phyloP scores from a whole-genome alignment of 2,888 invertebrate species.

The Noctua janthe region DNA sequence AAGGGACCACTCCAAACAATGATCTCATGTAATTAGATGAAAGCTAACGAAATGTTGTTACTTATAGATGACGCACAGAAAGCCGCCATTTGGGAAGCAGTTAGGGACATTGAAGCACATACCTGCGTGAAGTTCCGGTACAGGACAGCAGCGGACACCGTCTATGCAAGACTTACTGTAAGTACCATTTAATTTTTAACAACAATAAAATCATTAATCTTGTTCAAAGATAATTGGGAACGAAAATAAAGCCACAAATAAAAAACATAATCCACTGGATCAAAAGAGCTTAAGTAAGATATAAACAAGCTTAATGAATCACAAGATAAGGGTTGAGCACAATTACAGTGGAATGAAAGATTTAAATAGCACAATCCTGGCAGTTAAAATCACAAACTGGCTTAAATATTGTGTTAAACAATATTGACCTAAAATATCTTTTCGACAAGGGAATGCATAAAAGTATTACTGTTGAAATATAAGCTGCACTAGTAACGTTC shows the following conservation, averaged over 20 bases:
- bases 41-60: neutral
- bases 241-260: constrained; percentile 11
- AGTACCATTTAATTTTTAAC: constrained; percentile 63
- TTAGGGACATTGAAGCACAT: constrained; percentile 81
- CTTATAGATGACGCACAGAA: constrained; percentile 79
- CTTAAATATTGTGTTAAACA: neutral
- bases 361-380: constrained; percentile 4
- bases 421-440: neutral
- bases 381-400: constrained; percentile 36
- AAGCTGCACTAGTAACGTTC: neutral
- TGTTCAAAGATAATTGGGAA: too few relatives aligned
- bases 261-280: constrained; percentile 14
- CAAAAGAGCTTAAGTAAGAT: constrained; percentile 15
- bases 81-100: constrained; percentile 81
- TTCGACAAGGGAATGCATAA: neutral
- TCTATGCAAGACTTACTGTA: constrained; percentile 82
- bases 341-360: constrained; percentile 23
- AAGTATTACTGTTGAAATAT: neutral
- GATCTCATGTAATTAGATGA: neutral
- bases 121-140: constrained; percentile 85
- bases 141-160: constrained; percentile 77
- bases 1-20: neutral
- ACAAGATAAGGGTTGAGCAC: constrained; percentile 17
- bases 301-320: constrained; percentile 21
- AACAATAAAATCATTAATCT: neutral